These are phyloP conservation scores for Thinocorus orbignyianus DNA, from an alignment of 2,113 vertebrate genomes.

Conservation along the genomic window DNA sequence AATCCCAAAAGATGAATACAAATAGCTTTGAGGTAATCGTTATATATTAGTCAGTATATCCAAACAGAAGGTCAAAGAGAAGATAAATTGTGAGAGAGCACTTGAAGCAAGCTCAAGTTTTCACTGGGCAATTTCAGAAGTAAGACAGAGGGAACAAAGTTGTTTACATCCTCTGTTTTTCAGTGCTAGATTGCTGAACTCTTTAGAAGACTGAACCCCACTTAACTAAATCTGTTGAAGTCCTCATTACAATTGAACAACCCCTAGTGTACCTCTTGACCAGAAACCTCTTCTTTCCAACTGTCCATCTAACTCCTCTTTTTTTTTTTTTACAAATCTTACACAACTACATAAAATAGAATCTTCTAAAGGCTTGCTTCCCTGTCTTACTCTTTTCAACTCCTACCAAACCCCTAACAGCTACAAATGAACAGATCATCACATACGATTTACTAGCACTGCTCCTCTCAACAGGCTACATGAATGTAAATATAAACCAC, in stretches of 20 bases:
- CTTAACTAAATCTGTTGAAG: not conserved
- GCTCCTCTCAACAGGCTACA: not conserved
- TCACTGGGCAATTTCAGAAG: constrained; percentile 17
- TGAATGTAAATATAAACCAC: not conserved
- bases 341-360: not conserved
- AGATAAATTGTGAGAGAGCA: constrained; percentile 21
- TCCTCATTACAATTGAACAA: constrained; percentile 13
- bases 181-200: not conserved
- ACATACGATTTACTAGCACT: not conserved
- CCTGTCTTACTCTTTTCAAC: not conserved
- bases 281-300: constrained; percentile 16
- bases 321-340: not conserved
- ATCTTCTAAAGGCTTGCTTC: not conserved
- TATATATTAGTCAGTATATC: not conserved
- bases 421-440: not conserved
- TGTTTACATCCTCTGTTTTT: constrained; percentile 23
- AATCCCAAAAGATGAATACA: not conserved
- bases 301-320: too few species aligned
- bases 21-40: constrained; percentile 12
- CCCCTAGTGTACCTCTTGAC: not conserved
- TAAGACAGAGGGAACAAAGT: not conserved
- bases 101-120: constrained; percentile 3
- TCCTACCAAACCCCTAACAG: not conserved
- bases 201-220: not conserved
- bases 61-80: constrained; percentile 42